Percentiles rank a stretch among this genome's conserved stretches.
Conservation (phyloP, 1,140 invertebrate genomes). For the Macrosteles quadrilineatus region DNA sequence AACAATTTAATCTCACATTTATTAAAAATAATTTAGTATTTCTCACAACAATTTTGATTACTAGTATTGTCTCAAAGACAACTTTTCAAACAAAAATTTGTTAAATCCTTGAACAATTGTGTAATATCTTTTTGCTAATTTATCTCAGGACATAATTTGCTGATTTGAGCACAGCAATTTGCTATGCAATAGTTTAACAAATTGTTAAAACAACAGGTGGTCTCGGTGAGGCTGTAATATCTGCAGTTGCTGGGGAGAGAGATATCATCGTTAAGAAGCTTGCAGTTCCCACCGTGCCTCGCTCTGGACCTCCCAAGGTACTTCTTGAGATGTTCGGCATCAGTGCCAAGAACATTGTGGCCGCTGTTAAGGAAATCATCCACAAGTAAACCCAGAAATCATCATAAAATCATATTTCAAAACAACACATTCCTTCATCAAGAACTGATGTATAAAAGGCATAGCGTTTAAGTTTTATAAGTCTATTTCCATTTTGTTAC, state of each 20-base stretch:
- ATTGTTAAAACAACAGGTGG: too few relatives aligned
- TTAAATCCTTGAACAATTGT: too few relatives aligned
- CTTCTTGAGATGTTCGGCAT: constrained; percentile 90
- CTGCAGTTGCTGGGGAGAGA: constrained; percentile 71
- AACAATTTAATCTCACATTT: too few relatives aligned
- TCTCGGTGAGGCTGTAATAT: constrained; percentile 90
- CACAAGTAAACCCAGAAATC: constrained; percentile 13
- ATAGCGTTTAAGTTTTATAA: constrained; percentile 9
- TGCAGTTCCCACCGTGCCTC: constrained; percentile 82
- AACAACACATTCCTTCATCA: constrained; percentile 5
- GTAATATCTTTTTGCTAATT: too few relatives aligned
- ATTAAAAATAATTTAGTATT: too few relatives aligned
- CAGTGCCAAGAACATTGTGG: constrained; percentile 75
- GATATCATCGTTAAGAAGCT: constrained; percentile 82
- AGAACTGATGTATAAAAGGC: constrained; percentile 19
- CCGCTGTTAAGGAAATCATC: constrained; percentile 56
- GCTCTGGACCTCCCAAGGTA: constrained; percentile 84
- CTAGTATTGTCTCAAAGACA: too few relatives aligned
- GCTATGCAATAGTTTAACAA: too few relatives aligned
- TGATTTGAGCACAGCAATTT: too few relatives aligned
- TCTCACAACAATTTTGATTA: too few relatives aligned
- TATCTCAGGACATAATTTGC: too few relatives aligned
- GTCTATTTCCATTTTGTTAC: constrained; percentile 23
- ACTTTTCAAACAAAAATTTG: too few relatives aligned
- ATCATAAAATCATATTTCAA: not conserved